phyloP scores from a whole-genome alignment of 1,140 invertebrate species.

The Prorops nasuta region DNA sequence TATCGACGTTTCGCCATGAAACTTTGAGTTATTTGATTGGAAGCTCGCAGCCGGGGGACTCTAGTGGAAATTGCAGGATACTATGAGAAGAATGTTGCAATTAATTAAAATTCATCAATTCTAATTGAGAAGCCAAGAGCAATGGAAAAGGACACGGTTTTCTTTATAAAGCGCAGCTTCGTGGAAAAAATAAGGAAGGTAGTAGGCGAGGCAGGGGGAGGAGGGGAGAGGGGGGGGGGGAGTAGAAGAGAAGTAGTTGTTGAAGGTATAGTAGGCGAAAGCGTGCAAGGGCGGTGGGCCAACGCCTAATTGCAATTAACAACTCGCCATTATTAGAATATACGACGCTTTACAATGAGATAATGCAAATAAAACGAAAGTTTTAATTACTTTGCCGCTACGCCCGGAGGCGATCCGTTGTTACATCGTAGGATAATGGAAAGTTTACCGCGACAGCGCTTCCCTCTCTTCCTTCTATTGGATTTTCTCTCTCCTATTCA shows the following conservation, averaged over 20 bases:
- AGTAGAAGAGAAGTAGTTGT: slow-evolving; percentile 13
- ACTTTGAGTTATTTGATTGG: too few relatives aligned
- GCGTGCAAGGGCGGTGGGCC: slow-evolving; percentile 25
- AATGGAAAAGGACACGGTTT: not conserved
- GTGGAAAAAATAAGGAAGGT: slow-evolving; percentile 4
- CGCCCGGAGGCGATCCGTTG: slow-evolving; percentile 43
- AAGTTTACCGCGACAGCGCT: slow-evolving; percentile 50
- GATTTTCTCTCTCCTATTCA: not conserved
- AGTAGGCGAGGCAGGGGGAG: slow-evolving; percentile 2
- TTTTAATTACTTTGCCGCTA: slow-evolving; percentile 56
- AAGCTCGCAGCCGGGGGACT: too few relatives aligned
- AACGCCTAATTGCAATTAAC: slow-evolving; percentile 56
- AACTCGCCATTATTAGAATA: slow-evolving; percentile 56
- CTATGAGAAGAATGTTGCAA: too few relatives aligned
- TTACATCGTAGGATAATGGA: slow-evolving; percentile 49
- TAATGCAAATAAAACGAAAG: slow-evolving; percentile 58
- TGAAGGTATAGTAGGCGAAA: slow-evolving; percentile 1
- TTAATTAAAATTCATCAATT: not conserved
- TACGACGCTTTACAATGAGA: slow-evolving; percentile 55
- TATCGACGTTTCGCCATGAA: too few relatives aligned
- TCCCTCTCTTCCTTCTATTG: slow-evolving; percentile 15
- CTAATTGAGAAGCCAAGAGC: slow-evolving; percentile 2
- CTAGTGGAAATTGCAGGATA: too few relatives aligned
- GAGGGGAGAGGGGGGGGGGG: slow-evolving; percentile 8
- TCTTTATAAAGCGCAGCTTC: too few relatives aligned